Base-by-base conservation (phyloP, 2,113 vertebrate species). In the Formicarius rufipectus region DNA sequence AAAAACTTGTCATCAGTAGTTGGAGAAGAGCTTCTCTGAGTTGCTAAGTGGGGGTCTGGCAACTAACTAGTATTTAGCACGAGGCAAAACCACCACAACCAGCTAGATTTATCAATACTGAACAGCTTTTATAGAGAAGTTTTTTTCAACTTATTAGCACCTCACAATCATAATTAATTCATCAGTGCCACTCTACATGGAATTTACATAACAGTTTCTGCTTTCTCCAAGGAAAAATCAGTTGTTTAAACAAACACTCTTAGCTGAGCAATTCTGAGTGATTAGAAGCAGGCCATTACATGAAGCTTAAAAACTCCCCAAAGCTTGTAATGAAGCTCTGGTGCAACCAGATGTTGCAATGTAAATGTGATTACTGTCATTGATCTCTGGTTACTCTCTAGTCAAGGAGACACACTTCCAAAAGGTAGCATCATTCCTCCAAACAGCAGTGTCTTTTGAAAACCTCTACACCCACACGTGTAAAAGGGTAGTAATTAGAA, bases 81-180 rank as follows among this genome's bases (percentile, higher is more conserved):
- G 1, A 3, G 3, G 14, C 47, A 66, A 22, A 67, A 58, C 14
- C 24, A 31, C 35, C 59, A 21, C 0, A 0, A 55, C 12, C 35
- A 79, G 42, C 8, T 49, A 52, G 15, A 25, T n/a, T 79, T 42
- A 67, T 33, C n/a, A 50, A 42, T 50, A 58, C 12, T 13, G 7
- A 76, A 59, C 0, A 63, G 13, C 39, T 39, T 74, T 67, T 60
- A 77, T 8, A 35, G 6, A 42, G 5, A 35, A 40, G 6, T 22
- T 79, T 22, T 42, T 60, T 56, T 45, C 69, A 52, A 28, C 14
- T 60, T 71, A 37, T 2, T 39, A 53, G 50, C 30, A 62, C 30
- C 6, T 30, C 55, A 52, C 0, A 89, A 58, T 55, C 45, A 84
- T 8, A 37, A 23, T 4, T 25, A 64, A 3, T 80, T 64, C 77